These are phyloP conservation scores for Silurus glanis DNA, from an alignment of 2,113 vertebrate genomes.

Conservation along the genomic window DNA sequence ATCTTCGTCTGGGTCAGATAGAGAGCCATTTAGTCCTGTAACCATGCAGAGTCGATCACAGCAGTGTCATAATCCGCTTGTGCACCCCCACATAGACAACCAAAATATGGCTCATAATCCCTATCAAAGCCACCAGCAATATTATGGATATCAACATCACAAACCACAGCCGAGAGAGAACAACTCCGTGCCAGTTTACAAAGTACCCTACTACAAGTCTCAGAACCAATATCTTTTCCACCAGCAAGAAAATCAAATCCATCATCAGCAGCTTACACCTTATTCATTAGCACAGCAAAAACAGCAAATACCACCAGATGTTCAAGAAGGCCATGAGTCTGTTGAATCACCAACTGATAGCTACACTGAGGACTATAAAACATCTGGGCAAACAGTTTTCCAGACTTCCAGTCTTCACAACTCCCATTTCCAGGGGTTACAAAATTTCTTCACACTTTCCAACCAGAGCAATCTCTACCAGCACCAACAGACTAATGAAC, in stretches of 20 bases:
- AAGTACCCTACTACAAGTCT: conserved; percentile 31
- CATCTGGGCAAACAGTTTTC: conserved; percentile 43
- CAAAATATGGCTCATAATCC: conserved; percentile 24
- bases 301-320: conserved; percentile 33
- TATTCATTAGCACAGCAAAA: conserved; percentile 36
- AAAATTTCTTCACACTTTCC: conserved; percentile 30
- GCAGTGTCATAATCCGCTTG: conserved; percentile 67
- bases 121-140: conserved; percentile 51
- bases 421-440: conserved; percentile 34
- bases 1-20: conserved; percentile 72
- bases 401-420: conserved; percentile 13
- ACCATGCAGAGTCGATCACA: conserved; percentile 61
- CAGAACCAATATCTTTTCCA: conserved; percentile 44
- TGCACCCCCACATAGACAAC: conserved; percentile 41
- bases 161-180: conserved; percentile 39
- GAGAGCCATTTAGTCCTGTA: conserved; percentile 73
- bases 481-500: conserved; percentile 31
- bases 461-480: conserved; percentile 34
- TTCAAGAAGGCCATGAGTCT: conserved; percentile 36
- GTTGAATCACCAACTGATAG: conserved; percentile 35
- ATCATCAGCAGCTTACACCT: conserved; percentile 20
- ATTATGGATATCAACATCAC: conserved; percentile 51
- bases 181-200: conserved; percentile 37
- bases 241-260: conserved; percentile 30
- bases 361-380: conserved; percentile 47